Evolutionary conservation across 2,797 vertebrate species (phyloP), one percentile per base, ranked within the genome.

Genomic region (Acipenser oxyrinchus): DNA sequence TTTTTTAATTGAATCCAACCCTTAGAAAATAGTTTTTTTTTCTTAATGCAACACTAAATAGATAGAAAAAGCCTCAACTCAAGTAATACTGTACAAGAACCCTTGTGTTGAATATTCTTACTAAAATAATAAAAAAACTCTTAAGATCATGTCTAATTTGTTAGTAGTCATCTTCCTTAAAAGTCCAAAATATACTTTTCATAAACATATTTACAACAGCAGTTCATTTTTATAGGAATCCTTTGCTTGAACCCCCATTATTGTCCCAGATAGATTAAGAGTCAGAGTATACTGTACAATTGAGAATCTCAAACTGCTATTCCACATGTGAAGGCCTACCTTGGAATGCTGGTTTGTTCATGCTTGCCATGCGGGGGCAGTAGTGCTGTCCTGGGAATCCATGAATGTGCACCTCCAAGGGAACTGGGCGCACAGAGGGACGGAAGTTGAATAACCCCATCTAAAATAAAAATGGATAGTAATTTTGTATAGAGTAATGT

Each of bases 301-400:
- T 37, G 23, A 37, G 23, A 37, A 57, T 74, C 68, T 52, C 74
- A 77, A 71, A 67, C 62, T 50, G 65, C 6, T 70, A 66, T 8
- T 10, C 23, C 23, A 37, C 51, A 69, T 11, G 65, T 7, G 65
- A 64, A 63, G 65, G 58, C 80, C 84, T 83, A 99, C 96, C 96
- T 84, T 98, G 96, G 78, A 98, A 99, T 10, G 93, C 85, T 68
- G 97, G 95, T 76, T 99, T 99, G 85, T 99, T 99, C 97, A 99
- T 99, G 81, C 89, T 97, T 75, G 96, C 96, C 97, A 99, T 99
- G 70, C 95, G 94, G 74, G 95, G 95, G 83, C 96, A 99, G 80
- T 99, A 99, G 78, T 98, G 95, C 70, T 99, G 97, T 10, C 97
- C 97, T 3, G 96, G 97, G 81, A 99, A 99, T 59, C 97, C 97